phyloP scores from a whole-genome alignment of 2,888 invertebrate genomes.

The Carterocephalus palaemon region DNA sequence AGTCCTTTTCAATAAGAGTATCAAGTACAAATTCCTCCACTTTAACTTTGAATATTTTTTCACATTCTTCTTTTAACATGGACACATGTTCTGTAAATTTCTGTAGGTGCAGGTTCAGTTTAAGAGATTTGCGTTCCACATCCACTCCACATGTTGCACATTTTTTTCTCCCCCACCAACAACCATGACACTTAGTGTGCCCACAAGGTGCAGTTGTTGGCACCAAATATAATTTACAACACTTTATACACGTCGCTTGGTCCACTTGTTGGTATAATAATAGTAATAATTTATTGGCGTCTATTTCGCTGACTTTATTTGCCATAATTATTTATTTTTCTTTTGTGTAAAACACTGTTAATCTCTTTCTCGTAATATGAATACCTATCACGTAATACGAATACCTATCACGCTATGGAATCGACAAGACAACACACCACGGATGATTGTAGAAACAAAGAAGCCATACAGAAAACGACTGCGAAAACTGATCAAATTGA shows the following conservation, averaged over 20 bases:
- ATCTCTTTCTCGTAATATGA: too few relatives aligned
- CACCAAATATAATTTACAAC: slow-evolving; percentile 58
- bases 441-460: slow-evolving; percentile 20
- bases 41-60: slow-evolving; percentile 57
- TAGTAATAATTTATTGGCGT: slow-evolving; percentile 44
- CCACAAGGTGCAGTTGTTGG: slow-evolving; percentile 61
- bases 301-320: too few relatives aligned
- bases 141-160: slow-evolving; percentile 51
- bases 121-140: slow-evolving; percentile 45
- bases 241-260: slow-evolving; percentile 59
- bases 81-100: slow-evolving; percentile 47
- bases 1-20: slow-evolving; percentile 36
- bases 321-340: too few relatives aligned
- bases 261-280: slow-evolving; percentile 47
- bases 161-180: slow-evolving; percentile 51
- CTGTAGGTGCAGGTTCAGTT: slow-evolving; percentile 50
- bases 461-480: neutral
- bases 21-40: slow-evolving; percentile 53
- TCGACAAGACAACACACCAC: too few relatives aligned
- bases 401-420: too few relatives aligned
- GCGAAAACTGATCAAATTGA: neutral
- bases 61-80: slow-evolving; percentile 46
- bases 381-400: too few relatives aligned
- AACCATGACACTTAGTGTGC: slow-evolving; percentile 59
- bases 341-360: too few relatives aligned